These are phyloP conservation scores for Spongia lamella DNA, from an alignment of 37 sponge, comb jelly and placozoan species.

Conservation along the genomic window DNA sequence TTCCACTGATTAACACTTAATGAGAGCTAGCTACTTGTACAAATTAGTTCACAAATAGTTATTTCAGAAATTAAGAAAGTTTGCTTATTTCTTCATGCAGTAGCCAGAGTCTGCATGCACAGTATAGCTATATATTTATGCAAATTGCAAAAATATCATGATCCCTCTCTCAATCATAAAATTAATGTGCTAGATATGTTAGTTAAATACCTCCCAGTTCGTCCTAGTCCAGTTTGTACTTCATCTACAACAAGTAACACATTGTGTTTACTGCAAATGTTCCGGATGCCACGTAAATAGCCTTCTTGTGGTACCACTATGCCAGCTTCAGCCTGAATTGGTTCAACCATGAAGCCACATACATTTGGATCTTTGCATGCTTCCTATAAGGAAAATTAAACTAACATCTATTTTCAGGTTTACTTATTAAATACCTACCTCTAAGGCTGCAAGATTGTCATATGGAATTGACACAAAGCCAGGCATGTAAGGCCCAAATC, in stretches of 20 bases:
- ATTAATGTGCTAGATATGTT: no score
- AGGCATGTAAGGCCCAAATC: conserved; percentile 91
- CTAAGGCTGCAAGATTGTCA: conserved; percentile 79
- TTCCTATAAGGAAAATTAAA: conserved; percentile 45
- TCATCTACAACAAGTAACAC: conserved; percentile 95
- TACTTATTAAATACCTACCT: conserved; percentile 47
- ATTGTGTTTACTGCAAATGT: conserved; percentile 85
- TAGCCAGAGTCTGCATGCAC: no score
- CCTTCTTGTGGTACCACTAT: conserved; percentile 87
- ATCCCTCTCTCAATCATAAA: no score
- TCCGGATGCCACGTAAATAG: conserved; percentile 72
- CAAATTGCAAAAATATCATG: no score
- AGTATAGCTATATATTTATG: no score
- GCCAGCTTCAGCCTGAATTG: conserved; percentile 97
- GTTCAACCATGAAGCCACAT: conserved; percentile 91
- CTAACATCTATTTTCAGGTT: background rate
- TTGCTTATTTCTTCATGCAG: no score
- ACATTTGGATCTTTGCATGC: conserved; percentile 63
- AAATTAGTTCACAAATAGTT: no score
- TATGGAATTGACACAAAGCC: conserved; percentile 72
- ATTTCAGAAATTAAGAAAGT: no score
- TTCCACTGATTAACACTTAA: no score
- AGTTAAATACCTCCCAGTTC: conserved; percentile 87
- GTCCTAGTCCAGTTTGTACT: conserved; percentile 90
- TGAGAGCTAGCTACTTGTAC: no score